A percentile compares a stretch with the other conserved stretches of the same genome.
Conservation (phyloP, 2,113 vertebrate species). For the Sula dactylatra region DNA sequence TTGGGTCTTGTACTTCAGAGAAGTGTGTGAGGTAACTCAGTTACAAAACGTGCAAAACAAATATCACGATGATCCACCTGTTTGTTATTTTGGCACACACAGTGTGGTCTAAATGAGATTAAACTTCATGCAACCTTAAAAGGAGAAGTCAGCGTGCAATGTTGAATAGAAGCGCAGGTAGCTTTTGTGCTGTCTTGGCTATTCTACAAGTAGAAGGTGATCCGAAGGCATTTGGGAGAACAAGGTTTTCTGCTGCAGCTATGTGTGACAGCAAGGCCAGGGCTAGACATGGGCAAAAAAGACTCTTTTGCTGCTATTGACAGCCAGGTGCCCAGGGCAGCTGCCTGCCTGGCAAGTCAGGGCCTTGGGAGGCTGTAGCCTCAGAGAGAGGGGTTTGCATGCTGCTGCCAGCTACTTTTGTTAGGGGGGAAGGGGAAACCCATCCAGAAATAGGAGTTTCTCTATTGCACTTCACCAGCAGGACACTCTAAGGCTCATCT, state of each 20-base stretch:
- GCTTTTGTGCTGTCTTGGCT: neutral
- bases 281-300: neutral
- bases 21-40: neutral
- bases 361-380: neutral
- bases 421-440: neutral
- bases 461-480: neutral
- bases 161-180: neutral
- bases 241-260: neutral
- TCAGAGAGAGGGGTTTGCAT: neutral
- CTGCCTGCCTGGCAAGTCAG: neutral
- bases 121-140: neutral
- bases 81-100: neutral
- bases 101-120: neutral
- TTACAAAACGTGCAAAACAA: constrained; percentile 6
- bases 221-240: neutral
- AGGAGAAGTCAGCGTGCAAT: neutral
- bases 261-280: neutral
- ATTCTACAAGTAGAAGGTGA: neutral
- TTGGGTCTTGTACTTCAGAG: constrained; percentile 31
- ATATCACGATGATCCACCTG: neutral
- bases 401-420: neutral
- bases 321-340: neutral
- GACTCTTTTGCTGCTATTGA: neutral
- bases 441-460: neutral
- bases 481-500: neutral